phyloP scores from a whole-genome alignment of 2,888 invertebrate species.

The Lomographa bimaculata region DNA sequence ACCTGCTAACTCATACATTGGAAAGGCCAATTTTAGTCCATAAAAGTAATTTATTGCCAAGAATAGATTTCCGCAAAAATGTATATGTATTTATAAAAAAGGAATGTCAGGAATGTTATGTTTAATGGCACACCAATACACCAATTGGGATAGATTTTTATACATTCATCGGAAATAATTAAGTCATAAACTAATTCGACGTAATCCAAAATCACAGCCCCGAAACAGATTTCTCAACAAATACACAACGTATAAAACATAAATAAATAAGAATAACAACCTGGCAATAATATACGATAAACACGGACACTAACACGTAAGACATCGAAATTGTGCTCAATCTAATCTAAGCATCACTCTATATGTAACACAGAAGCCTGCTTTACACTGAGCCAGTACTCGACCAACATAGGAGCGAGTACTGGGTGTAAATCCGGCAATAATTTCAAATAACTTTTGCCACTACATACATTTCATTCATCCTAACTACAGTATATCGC shows the following conservation, averaged over 20 bases:
- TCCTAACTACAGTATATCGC: conserved; percentile 63
- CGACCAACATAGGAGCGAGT: conserved; percentile 2
- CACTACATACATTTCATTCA: conserved; percentile 46
- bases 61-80: too few relatives aligned
- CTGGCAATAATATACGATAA: conserved; percentile 18
- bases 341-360: conserved; percentile 29
- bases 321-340: conserved; percentile 47
- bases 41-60: too few relatives aligned
- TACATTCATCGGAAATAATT: too few relatives aligned
- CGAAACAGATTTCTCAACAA: conserved; percentile 10
- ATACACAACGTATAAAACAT: too few relatives aligned
- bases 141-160: too few relatives aligned
- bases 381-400: conserved; percentile 13
- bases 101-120: too few relatives aligned
- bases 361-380: conserved; percentile 19
- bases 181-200: neutral
- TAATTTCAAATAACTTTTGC: conserved; percentile 13
- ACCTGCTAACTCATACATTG: too few relatives aligned
- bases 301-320: conserved; percentile 44
- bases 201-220: conserved; percentile 25
- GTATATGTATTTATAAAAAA: too few relatives aligned
- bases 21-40: too few relatives aligned
- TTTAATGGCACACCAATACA: too few relatives aligned
- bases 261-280: too few relatives aligned
- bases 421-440: conserved; percentile 15